Evolutionary conservation across 92 coral and sea anemone species (phyloP).

Genomic region (Paragorgia papillata): DNA sequence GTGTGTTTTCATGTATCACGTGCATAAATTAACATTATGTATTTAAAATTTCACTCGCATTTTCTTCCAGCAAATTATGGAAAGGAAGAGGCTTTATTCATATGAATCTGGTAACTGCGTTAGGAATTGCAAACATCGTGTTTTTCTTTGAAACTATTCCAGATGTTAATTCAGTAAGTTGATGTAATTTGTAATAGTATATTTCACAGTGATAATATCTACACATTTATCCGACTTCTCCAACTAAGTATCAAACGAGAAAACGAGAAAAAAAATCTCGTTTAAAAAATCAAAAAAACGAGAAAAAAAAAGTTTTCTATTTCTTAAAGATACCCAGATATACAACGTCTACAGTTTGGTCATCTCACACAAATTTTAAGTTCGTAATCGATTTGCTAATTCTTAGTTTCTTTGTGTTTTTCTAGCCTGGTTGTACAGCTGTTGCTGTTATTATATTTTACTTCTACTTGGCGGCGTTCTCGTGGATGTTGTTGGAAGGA

Average conservation of each 20-base stretch:
- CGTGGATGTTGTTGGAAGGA: slow-evolving; percentile 44
- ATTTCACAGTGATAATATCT: too few species aligned
- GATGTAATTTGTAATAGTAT: too few species aligned
- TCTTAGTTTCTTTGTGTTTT: not conserved
- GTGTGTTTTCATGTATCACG: too few species aligned
- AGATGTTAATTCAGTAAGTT: slow-evolving; percentile 11
- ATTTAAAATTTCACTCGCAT: too few species aligned
- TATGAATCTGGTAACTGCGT: slow-evolving; percentile 40
- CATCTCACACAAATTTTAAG: too few species aligned
- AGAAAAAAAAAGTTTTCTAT: too few species aligned
- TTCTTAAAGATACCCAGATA: too few species aligned
- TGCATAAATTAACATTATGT: too few species aligned
- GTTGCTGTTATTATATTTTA: slow-evolving; percentile 24
- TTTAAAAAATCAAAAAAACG: too few species aligned
- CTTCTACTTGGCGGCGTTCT: slow-evolving; percentile 29
- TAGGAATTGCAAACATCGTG: slow-evolving; percentile 23
- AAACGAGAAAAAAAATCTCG: too few species aligned
- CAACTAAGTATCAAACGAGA: not conserved
- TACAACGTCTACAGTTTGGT: too few species aligned
- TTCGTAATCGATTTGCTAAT: too few species aligned
- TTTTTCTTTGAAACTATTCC: slow-evolving; percentile 23
- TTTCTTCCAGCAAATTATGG: slow-evolving; percentile 34
- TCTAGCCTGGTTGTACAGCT: slow-evolving; percentile 18
- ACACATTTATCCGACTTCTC: not conserved
- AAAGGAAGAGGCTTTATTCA: slow-evolving; percentile 48